A percentile compares a stretch with the other conserved stretches of the same genome.
Evolutionary conservation across 2,888 invertebrate genomes (phyloP).

Genomic region (Leptura quadrifasciata): DNA sequence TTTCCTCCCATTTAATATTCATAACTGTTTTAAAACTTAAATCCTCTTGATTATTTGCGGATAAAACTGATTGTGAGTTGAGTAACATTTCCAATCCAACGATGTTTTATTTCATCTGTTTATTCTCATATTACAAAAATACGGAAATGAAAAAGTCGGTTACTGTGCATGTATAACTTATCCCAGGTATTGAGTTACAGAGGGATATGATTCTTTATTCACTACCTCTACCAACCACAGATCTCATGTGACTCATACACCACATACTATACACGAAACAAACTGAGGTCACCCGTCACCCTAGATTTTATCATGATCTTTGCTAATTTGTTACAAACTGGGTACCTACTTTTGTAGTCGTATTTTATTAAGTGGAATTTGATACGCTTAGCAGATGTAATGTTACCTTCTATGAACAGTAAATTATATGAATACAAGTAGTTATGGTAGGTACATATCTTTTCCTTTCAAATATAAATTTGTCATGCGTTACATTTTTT

Average conservation of each 20-base stretch:
- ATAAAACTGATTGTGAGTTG: no score
- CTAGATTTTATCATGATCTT: slow-evolving; percentile 38
- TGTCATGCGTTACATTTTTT: no score
- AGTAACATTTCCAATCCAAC: no score
- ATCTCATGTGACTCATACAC: slow-evolving; percentile 47
- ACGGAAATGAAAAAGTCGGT: slow-evolving; percentile 50
- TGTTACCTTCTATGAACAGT: background rate
- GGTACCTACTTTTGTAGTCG: slow-evolving; percentile 26
- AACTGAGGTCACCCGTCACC: slow-evolving; percentile 49
- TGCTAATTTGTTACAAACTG: slow-evolving; percentile 49
- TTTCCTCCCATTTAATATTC: no score
- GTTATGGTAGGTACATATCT: background rate
- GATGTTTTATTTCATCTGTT: slow-evolving; percentile 23
- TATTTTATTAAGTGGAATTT: slow-evolving; percentile 43
- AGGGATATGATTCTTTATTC: slow-evolving; percentile 40
- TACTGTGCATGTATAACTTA: slow-evolving; percentile 41
- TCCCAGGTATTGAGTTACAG: slow-evolving; percentile 46
- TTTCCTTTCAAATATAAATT: no score
- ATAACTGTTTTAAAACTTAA: no score
- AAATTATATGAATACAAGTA: background rate
- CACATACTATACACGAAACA: slow-evolving; percentile 38
- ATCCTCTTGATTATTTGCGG: no score
- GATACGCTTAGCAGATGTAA: slow-evolving; percentile 48
- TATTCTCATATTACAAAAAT: slow-evolving; percentile 44
- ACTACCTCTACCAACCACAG: slow-evolving; percentile 33